Conservation (phyloP, 92 coral and sea anemone genomes). For the Ricordea florida region DNA sequence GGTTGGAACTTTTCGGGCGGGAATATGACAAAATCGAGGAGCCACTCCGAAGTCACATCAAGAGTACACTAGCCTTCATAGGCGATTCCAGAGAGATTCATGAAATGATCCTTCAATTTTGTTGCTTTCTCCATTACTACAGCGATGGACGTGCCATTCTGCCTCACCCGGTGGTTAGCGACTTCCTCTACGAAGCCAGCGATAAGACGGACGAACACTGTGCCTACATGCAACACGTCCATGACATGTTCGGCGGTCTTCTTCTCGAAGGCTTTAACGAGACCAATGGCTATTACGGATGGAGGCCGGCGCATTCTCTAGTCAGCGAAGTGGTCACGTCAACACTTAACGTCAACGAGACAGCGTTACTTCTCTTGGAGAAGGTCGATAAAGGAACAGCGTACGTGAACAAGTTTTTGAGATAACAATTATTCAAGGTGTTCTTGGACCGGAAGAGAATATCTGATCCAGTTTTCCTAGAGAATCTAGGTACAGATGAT, state of each 20-base stretch:
- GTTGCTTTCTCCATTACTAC: slow-evolving; percentile 61
- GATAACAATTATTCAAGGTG: slow-evolving; percentile 37
- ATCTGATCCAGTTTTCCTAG: slow-evolving; percentile 35
- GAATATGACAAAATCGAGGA: slow-evolving; percentile 52
- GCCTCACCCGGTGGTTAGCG: slow-evolving; percentile 52
- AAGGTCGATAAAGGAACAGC: slow-evolving; percentile 22
- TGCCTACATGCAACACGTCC: slow-evolving; percentile 8
- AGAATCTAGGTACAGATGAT: neutral
- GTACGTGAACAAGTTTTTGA: slow-evolving; percentile 43
- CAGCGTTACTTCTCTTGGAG: slow-evolving; percentile 34
- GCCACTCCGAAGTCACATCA: slow-evolving; percentile 48
- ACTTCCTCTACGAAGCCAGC: slow-evolving; percentile 37
- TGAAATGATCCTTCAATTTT: slow-evolving; percentile 45
- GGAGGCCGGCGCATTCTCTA: slow-evolving; percentile 74
- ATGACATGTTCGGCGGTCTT: slow-evolving; percentile 61
- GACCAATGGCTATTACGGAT: slow-evolving; percentile 50
- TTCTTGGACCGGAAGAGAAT: slow-evolving; percentile 54
- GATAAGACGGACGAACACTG: neutral
- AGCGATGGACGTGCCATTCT: slow-evolving; percentile 44
- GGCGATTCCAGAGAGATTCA: neutral
- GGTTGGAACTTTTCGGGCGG: slow-evolving; percentile 65
- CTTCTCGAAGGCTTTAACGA: slow-evolving; percentile 58
- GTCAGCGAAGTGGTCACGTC: slow-evolving; percentile 65
- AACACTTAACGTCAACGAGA: slow-evolving; percentile 4
- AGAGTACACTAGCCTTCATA: slow-evolving; percentile 19